Evolutionary conservation across 2,113 vertebrate species (phyloP).

Genomic region (Ctenomys sociabilis): DNA sequence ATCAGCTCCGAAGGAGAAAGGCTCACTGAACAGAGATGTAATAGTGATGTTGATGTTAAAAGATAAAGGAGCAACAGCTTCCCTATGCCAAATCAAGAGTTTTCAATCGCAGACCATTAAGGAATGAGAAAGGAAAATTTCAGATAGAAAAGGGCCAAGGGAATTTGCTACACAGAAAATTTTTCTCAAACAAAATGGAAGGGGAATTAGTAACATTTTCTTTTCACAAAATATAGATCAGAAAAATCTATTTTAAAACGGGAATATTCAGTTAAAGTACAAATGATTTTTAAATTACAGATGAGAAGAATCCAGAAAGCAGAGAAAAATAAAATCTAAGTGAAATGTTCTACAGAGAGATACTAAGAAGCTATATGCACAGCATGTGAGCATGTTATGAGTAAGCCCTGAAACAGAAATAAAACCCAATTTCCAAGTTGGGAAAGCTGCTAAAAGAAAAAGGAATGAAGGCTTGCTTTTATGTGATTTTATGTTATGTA

Average conservation of each 20-base stretch:
- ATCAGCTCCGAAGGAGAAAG: slow-evolving; percentile 18
- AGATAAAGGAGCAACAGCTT: not conserved
- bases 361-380: not conserved
- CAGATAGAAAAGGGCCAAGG: not conserved
- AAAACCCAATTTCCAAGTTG: not conserved
- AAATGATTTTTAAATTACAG: not conserved
- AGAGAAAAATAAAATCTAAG: slow-evolving; percentile 5
- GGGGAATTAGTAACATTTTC: not conserved
- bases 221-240: not conserved
- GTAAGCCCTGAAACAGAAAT: not conserved
- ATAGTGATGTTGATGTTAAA: not conserved
- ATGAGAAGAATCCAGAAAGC: not conserved
- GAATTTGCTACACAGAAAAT: not conserved
- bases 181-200: not conserved
- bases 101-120: not conserved
- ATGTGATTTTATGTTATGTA: not conserved
- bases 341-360: not conserved
- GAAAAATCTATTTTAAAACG: slow-evolving; percentile 29
- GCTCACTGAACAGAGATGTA: not conserved
- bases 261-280: not conserved
- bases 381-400: not conserved
- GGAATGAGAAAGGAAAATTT: not conserved
- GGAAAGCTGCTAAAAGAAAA: not conserved
- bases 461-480: not conserved
- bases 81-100: not conserved